phyloP scores from a whole-genome alignment of 2,797 vertebrate genomes.

The Neomorphus geoffroyi region DNA sequence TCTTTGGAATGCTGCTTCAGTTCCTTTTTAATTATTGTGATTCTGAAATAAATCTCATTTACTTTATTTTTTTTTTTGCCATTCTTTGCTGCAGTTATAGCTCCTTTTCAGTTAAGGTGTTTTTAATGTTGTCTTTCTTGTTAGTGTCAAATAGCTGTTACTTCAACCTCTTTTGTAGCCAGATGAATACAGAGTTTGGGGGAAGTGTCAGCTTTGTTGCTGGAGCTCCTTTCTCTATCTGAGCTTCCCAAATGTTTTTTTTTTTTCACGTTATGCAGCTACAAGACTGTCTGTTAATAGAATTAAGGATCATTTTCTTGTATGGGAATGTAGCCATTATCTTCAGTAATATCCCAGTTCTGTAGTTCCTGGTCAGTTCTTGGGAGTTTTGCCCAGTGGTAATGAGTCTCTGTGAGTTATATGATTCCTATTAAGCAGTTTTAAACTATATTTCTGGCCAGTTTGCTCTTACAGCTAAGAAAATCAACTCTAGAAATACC shows the following conservation, averaged over 20 bases:
- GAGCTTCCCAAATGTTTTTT: background rate
- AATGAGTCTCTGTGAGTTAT: background rate
- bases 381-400: background rate
- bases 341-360: background rate
- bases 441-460: background rate
- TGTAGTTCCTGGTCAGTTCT: background rate
- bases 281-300: background rate
- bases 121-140: background rate
- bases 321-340: background rate
- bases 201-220: background rate
- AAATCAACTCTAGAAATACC: background rate
- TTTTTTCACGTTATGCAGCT: background rate
- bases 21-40: background rate
- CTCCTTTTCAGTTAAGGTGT: background rate
- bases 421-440: background rate
- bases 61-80: background rate
- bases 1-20: background rate
- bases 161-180: background rate
- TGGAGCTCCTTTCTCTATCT: background rate
- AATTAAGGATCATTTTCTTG: background rate
- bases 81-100: background rate
- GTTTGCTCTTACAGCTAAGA: background rate
- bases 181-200: background rate
- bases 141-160: background rate
- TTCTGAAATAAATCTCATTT: background rate